These are phyloP conservation scores for Philonicus albiceps DNA, from an alignment of 2,888 invertebrate species.

Conservation along the genomic window DNA sequence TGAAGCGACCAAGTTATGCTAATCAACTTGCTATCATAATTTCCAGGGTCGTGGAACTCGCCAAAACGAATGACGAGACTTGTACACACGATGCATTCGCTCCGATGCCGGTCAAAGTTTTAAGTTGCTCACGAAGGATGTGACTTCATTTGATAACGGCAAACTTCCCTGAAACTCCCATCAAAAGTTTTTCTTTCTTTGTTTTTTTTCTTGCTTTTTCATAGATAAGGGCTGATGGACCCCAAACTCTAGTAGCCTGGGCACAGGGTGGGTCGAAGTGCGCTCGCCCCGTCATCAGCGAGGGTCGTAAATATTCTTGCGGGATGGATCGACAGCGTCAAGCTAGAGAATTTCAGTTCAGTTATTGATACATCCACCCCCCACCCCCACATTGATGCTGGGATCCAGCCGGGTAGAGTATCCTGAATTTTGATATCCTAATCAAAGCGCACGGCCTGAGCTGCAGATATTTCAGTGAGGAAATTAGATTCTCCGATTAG, in stretches of 20 bases:
- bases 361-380: background rate
- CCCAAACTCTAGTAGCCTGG: background rate
- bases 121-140: constrained; percentile 1
- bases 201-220: background rate
- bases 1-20: background rate
- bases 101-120: background rate
- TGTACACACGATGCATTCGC: background rate
- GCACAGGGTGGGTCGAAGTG: background rate
- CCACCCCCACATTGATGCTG: background rate
- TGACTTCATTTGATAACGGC: constrained; percentile 16
- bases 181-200: background rate
- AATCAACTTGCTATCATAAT: constrained; percentile 10
- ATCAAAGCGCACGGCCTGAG: background rate
- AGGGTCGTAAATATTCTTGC: background rate
- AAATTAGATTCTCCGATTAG: background rate
- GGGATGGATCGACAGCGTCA: background rate
- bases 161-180: background rate
- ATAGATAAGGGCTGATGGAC: background rate
- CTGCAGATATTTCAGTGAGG: background rate
- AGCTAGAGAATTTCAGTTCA: background rate
- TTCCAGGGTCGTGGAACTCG: background rate
- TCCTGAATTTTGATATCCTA: constrained; percentile 12
- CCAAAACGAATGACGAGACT: background rate
- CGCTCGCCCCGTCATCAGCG: background rate
- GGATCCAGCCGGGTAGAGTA: background rate